Conservation (phyloP, 1,140 invertebrate genomes). For the Drosophila repleta region DNA sequence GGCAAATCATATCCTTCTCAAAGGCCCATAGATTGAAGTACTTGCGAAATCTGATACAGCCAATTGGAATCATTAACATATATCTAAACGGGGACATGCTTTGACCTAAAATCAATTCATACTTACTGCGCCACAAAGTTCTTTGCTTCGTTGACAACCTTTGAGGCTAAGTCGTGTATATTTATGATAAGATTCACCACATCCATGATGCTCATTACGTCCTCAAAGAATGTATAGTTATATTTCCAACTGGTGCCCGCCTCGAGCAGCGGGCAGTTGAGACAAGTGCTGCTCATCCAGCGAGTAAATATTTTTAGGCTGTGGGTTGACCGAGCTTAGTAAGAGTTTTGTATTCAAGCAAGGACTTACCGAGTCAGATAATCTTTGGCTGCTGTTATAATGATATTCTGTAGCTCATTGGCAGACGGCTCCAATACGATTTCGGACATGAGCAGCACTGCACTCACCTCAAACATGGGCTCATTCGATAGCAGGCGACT, state of each 20-base stretch:
- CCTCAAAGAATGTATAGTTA: slow-evolving; percentile 90
- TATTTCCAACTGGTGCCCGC: slow-evolving; percentile 85
- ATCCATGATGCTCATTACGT: slow-evolving; percentile 86
- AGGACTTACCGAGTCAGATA: slow-evolving; percentile 86
- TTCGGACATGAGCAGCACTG: slow-evolving; percentile 89
- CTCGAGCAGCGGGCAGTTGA: slow-evolving; percentile 86
- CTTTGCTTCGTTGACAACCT: slow-evolving; percentile 51
- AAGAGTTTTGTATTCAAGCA: neutral
- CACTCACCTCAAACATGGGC: slow-evolving; percentile 91
- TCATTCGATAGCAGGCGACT: slow-evolving; percentile 86
- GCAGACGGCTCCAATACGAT: slow-evolving; percentile 89
- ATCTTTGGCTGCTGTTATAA: slow-evolving; percentile 87
- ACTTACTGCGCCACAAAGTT: slow-evolving; percentile 65
- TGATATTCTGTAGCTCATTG: slow-evolving; percentile 90
- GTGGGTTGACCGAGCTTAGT: neutral
- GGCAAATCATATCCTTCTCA: slow-evolving; percentile 90
- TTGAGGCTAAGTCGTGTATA: slow-evolving; percentile 59
- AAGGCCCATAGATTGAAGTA: slow-evolving; percentile 90
- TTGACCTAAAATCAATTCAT: neutral
- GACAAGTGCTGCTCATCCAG: slow-evolving; percentile 93
- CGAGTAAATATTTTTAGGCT: slow-evolving; percentile 90
- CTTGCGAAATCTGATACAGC: slow-evolving; percentile 67
- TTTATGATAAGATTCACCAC: slow-evolving; percentile 84
- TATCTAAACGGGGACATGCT: neutral
- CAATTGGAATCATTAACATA: neutral